A percentile compares a stretch with the other conserved stretches of the same genome.
These are phyloP conservation scores for Lysiphlebus fabarum DNA, from an alignment of 1,140 invertebrate species.

Conservation along the genomic window DNA sequence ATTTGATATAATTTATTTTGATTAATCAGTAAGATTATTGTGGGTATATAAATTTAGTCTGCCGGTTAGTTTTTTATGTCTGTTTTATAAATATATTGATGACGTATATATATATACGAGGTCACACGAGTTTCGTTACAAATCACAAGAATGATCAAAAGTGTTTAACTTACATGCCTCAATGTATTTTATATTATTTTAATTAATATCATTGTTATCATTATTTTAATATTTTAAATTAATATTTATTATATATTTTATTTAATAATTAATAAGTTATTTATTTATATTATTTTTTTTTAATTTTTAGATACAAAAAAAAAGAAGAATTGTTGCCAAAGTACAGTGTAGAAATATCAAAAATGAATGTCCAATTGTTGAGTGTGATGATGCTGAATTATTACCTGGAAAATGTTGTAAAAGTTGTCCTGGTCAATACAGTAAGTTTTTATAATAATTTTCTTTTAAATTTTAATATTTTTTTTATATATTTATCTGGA, in stretches of 20 bases:
- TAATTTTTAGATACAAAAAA: slow-evolving; percentile 76
- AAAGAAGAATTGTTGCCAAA: slow-evolving; percentile 78
- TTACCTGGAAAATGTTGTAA: slow-evolving; percentile 85
- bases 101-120: slow-evolving; percentile 23
- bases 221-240: slow-evolving; percentile 11
- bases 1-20: no score
- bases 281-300: neutral
- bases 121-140: slow-evolving; percentile 20
- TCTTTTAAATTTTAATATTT: no score
- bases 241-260: neutral
- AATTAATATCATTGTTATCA: neutral
- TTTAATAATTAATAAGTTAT: neutral
- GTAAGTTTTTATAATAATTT: slow-evolving; percentile 58
- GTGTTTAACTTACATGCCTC: neutral
- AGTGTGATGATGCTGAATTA: slow-evolving; percentile 81
- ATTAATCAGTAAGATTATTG: neutral
- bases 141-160: slow-evolving; percentile 18
- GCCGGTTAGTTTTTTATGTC: slow-evolving; percentile 3
- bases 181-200: slow-evolving; percentile 15
- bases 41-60: neutral
- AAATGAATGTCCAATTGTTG: slow-evolving; percentile 82
- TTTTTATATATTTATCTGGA: no score
- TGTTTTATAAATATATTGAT: slow-evolving; percentile 25
- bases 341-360: slow-evolving; percentile 86
- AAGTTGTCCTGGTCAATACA: slow-evolving; percentile 76